Evolutionary conservation across 2,888 invertebrate genomes (phyloP).

Genomic region (Rambutsinella grinnellia): DNA sequence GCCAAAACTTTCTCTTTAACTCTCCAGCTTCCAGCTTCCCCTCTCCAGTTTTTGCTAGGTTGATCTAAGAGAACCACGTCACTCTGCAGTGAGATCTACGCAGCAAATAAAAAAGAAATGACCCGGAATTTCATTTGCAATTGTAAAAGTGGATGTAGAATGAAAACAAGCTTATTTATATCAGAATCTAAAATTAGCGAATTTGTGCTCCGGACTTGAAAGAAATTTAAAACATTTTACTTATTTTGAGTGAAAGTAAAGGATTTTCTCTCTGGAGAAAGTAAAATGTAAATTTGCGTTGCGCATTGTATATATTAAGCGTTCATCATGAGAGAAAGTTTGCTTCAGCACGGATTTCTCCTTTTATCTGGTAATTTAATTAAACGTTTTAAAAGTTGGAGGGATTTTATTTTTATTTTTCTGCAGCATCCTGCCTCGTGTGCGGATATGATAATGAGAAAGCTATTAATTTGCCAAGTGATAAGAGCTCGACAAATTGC

Average conservation of each 20-base stretch:
- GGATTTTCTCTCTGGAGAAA: background rate
- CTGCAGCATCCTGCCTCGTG: conserved; percentile 29
- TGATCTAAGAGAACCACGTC: background rate
- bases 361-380: conserved; percentile 28
- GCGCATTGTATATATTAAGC: conserved; percentile 1
- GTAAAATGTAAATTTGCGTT: conserved; percentile 23
- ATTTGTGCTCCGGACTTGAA: too few relatives aligned
- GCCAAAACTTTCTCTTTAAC: conserved; percentile 2
- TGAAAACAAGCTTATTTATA: conserved; percentile 1
- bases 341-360: conserved; percentile 12
- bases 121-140: conserved; percentile 37
- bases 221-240: background rate
- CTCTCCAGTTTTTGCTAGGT: background rate
- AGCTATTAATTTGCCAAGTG: conserved; percentile 32
- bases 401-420: conserved; percentile 5
- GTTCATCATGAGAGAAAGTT: conserved; percentile 23
- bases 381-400: too few relatives aligned
- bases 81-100: background rate
- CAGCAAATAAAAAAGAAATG: conserved; percentile 13
- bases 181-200: background rate
- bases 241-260: background rate
- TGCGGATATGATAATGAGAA: conserved; percentile 47
- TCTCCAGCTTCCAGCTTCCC: conserved; percentile 7
- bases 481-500: conserved; percentile 18
- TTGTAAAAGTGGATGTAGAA: conserved; percentile 8